A percentile compares a stretch with the other conserved stretches of the same genome.
These are phyloP conservation scores for Hypsopygia costalis DNA, from an alignment of 2,888 invertebrate species.

Conservation along the genomic window DNA sequence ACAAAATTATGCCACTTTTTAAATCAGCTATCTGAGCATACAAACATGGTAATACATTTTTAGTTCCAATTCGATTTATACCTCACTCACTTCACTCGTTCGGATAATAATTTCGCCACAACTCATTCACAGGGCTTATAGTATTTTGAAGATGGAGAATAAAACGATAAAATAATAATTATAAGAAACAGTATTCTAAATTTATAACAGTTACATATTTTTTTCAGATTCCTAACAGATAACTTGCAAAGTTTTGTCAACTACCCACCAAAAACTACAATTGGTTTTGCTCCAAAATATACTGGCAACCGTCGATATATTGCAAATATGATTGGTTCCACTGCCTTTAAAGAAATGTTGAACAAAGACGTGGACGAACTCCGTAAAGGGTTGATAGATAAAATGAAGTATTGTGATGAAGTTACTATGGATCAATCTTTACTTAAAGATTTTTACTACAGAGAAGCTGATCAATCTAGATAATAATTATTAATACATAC, in stretches of 20 bases:
- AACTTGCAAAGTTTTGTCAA: constrained; percentile 49
- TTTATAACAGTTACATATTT: not conserved
- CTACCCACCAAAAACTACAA: constrained; percentile 54
- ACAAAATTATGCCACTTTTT: too few relatives aligned
- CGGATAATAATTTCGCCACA: too few relatives aligned
- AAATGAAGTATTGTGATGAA: constrained; percentile 53
- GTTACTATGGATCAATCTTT: constrained; percentile 40
- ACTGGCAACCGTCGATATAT: constrained; percentile 63
- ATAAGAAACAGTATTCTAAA: too few relatives aligned
- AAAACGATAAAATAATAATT: too few relatives aligned
- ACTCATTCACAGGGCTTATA: too few relatives aligned
- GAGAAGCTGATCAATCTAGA: constrained; percentile 44
- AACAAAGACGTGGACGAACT: constrained; percentile 40
- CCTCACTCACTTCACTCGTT: too few relatives aligned
- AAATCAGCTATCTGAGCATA: too few relatives aligned
- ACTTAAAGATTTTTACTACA: constrained; percentile 47
- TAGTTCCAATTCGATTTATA: too few relatives aligned
- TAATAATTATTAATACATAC: too few relatives aligned
- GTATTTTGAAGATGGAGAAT: too few relatives aligned
- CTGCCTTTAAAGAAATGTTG: constrained; percentile 50
- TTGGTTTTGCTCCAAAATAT: constrained; percentile 52
- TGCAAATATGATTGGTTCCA: constrained; percentile 51
- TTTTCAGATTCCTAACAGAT: constrained; percentile 47
- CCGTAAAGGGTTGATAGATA: constrained; percentile 33
- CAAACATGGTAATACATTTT: too few relatives aligned